These are phyloP conservation scores for Crossaster papposus DNA, from an alignment of 53 echinoderm and acorn worm species.

Conservation along the genomic window DNA sequence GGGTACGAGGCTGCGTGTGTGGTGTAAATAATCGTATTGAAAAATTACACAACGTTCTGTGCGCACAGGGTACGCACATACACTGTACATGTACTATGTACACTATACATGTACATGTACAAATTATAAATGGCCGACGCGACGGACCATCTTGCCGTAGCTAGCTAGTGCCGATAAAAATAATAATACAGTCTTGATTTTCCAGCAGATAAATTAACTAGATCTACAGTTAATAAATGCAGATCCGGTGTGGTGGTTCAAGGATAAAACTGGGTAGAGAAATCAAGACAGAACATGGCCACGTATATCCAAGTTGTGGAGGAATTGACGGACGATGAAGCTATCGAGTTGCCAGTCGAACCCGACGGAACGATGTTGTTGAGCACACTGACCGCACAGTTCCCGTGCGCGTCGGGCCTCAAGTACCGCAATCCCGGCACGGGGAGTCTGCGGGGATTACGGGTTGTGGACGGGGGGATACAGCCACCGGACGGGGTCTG, in stretches of 20 bases:
- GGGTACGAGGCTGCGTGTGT: no score
- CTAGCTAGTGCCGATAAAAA: not conserved
- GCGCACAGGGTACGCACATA: no score
- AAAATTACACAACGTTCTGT: no score
- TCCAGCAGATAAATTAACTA: not conserved
- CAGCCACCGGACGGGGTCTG: conserved; percentile 82
- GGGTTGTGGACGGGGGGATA: conserved; percentile 78
- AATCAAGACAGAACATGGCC: conserved; percentile 25
- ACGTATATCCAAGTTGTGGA: conserved; percentile 84
- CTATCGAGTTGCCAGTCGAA: conserved; percentile 87
- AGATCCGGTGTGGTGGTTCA: not conserved
- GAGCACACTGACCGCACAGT: conserved; percentile 87
- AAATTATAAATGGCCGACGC: not conserved
- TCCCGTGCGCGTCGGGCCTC: conserved; percentile 88
- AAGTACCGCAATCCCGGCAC: conserved; percentile 91
- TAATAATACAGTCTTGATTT: not conserved
- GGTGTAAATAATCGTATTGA: no score
- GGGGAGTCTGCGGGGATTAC: conserved; percentile 75
- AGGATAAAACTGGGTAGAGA: not conserved
- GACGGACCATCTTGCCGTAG: not conserved
- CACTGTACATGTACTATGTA: no score
- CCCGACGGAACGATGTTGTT: conserved; percentile 86
- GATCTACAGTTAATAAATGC: not conserved
- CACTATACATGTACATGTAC: no score
- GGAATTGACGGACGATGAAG: conserved; percentile 80